Percentiles rank a stretch among this genome's conserved stretches.
phyloP scores from a whole-genome alignment of 2,888 invertebrate genomes.

The Torymus aiolomorphi region DNA sequence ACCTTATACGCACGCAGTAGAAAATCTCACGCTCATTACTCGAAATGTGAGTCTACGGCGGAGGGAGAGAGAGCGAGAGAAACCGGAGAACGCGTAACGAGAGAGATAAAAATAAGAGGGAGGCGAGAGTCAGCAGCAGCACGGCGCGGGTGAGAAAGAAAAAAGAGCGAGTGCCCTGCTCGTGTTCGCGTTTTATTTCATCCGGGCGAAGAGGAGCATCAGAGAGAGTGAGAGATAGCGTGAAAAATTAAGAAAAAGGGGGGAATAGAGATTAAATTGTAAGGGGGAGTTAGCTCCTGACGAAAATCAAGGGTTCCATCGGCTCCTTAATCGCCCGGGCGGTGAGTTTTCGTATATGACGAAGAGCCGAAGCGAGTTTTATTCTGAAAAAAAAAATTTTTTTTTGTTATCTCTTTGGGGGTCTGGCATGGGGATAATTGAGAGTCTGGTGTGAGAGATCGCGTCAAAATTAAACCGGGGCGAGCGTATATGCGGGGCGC shows the following conservation, averaged over 20 bases:
- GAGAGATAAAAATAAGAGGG: slow-evolving; percentile 6
- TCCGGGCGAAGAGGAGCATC: not conserved
- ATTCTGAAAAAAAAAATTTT: no score
- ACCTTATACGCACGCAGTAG: not conserved
- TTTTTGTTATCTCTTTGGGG: no score
- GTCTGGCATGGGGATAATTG: no score
- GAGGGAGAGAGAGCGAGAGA: slow-evolving; percentile 12
- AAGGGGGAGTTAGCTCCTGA: not conserved
- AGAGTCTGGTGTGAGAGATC: no score
- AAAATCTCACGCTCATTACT: slow-evolving; percentile 38
- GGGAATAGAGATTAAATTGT: not conserved
- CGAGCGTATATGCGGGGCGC: no score
- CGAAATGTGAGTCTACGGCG: slow-evolving; percentile 1
- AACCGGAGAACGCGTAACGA: slow-evolving; percentile 2
- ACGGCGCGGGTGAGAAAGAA: not conserved
- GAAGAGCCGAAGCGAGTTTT: no score
- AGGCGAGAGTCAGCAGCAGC: not conserved
- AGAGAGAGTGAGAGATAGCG: slow-evolving; percentile 1
- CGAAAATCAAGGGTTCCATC: no score
- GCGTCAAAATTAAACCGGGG: no score
- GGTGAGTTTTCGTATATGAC: no score
- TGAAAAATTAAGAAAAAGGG: slow-evolving; percentile 18
- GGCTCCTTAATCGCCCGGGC: no score
- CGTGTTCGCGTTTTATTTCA: slow-evolving; percentile 27
- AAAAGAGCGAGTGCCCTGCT: not conserved